Conservation (phyloP, 2,113 vertebrate species). For the Melanotaenia duboulayi region DNA sequence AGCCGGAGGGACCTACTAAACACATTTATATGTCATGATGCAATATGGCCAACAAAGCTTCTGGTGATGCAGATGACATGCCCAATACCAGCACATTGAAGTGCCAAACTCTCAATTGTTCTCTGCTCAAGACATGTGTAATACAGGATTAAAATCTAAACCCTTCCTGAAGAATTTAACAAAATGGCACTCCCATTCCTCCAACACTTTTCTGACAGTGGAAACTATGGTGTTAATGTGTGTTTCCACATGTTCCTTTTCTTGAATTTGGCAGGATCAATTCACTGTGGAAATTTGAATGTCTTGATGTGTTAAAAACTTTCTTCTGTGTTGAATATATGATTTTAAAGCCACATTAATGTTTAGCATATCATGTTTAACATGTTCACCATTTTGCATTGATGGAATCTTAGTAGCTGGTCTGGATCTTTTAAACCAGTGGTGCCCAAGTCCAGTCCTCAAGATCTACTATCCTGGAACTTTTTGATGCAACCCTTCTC, state of each 20-base stretch:
- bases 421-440: no score
- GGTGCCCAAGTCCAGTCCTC: no score
- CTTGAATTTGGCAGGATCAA: neutral
- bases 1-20: constrained; percentile 58
- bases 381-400: no score
- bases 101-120: neutral
- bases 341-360: neutral
- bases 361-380: neutral
- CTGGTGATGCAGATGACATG: constrained; percentile 35
- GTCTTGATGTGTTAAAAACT: neutral
- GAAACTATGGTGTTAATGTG: neutral
- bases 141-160: neutral
- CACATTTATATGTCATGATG: constrained; percentile 66
- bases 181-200: constrained; percentile 1
- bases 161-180: neutral
- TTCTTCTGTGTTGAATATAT: neutral
- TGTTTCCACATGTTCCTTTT: neutral
- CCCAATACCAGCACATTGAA: constrained; percentile 17
- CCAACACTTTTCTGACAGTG: neutral
- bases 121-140: constrained; percentile 8
- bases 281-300: neutral
- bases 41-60: constrained; percentile 55
- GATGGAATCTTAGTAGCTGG: no score
- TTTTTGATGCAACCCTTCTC: no score
- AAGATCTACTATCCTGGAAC: no score